These are phyloP conservation scores for Nasua narica DNA, from an alignment of 2,797 vertebrate species.

Conservation along the genomic window DNA sequence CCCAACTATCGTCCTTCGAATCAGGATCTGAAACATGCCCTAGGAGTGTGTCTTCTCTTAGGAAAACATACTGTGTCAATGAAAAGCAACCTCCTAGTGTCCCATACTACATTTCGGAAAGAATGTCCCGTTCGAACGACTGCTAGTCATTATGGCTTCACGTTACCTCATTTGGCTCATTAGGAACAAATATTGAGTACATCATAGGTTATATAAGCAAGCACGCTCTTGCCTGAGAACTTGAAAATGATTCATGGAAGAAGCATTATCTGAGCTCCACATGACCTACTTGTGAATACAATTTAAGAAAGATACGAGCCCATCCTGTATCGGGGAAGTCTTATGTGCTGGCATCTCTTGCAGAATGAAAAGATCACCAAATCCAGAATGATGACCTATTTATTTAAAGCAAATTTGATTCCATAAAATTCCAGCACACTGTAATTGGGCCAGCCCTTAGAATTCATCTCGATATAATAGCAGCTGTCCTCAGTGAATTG, in stretches of 20 bases:
- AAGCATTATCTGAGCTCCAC: background rate
- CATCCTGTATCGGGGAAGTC: background rate
- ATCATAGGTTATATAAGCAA: background rate
- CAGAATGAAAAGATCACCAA: background rate
- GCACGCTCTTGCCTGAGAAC: background rate
- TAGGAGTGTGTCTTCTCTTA: background rate
- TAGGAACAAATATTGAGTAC: background rate
- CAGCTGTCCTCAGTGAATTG: background rate
- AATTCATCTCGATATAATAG: background rate
- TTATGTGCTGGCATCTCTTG: background rate
- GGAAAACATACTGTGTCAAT: fast-evolving
- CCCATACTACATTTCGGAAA: background rate
- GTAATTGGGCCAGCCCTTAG: background rate
- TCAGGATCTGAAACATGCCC: background rate
- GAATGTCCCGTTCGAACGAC: background rate
- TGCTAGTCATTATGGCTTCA: background rate
- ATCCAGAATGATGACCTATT: background rate
- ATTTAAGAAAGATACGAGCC: background rate
- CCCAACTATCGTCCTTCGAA: background rate
- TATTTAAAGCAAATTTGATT: constrained; percentile 35
- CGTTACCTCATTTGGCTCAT: background rate
- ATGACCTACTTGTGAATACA: background rate
- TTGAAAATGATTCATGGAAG: background rate
- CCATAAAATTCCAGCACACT: background rate
- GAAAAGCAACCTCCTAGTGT: background rate